These are phyloP conservation scores for Amphimallon solstitiale DNA, from an alignment of 2,888 invertebrate species.

Conservation along the genomic window DNA sequence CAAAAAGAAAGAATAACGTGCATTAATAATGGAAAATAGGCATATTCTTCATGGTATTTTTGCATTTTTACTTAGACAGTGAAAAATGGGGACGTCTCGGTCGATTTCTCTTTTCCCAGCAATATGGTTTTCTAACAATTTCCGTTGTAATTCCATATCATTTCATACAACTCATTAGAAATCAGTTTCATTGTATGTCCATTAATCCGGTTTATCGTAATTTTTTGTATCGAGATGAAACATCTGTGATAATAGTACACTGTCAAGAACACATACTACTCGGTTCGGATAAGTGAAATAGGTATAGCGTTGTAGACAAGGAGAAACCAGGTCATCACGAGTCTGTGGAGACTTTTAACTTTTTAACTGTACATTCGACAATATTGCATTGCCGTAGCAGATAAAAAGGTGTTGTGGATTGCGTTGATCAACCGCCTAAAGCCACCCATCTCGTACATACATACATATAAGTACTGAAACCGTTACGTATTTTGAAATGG, in stretches of 20 bases:
- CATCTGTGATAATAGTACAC: conserved; percentile 19
- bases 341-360: conserved; percentile 6
- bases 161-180: conserved; percentile 7
- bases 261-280: conserved; percentile 21
- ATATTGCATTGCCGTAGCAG: conserved; percentile 17
- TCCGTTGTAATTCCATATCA: conserved; percentile 6
- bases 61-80: conserved; percentile 5
- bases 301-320: neutral
- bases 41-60: neutral
- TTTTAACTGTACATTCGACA: conserved; percentile 24
- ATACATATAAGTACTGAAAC: no score
- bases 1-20: neutral
- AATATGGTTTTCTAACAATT: conserved; percentile 1
- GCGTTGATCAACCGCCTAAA: neutral
- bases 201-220: neutral
- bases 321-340: conserved; percentile 24
- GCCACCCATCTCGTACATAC: conserved; percentile 10
- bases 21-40: conserved; percentile 6
- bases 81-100: conserved; percentile 9
- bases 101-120: conserved; percentile 27
- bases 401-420: conserved; percentile 7
- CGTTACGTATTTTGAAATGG: conserved; percentile 28
- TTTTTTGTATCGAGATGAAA: conserved; percentile 19
- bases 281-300: conserved; percentile 6
- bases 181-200: neutral